A percentile compares a stretch with the other conserved stretches of the same genome.
Evolutionary conservation across 2,113 vertebrate species (phyloP).

Genomic region (Baryphthengus martii): DNA sequence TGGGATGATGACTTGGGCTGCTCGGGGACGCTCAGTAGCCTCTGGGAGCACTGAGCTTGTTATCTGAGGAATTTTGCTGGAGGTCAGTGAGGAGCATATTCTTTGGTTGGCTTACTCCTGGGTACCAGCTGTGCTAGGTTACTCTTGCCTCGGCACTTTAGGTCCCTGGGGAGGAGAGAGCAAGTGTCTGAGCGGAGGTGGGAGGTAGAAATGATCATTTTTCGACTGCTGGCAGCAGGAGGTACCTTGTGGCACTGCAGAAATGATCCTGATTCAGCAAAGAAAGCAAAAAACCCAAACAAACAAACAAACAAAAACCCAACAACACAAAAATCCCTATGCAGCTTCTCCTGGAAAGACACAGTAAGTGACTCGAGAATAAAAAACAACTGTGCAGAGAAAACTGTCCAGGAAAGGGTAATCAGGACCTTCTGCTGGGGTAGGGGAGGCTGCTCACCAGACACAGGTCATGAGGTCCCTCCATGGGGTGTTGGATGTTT

Average conservation of each 20-base stretch:
- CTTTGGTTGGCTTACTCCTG: neutral
- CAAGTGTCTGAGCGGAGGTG: neutral
- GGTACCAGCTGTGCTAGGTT: constrained; percentile 5
- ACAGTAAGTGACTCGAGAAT: neutral
- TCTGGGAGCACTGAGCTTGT: neutral
- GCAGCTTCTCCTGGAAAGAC: neutral
- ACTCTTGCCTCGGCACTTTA: neutral
- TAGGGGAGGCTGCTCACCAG: neutral
- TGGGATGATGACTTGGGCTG: neutral
- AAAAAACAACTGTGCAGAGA: neutral
- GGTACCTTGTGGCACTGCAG: neutral
- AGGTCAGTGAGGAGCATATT: rapidly evolving
- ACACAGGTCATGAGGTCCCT: neutral
- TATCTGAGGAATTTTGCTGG: neutral
- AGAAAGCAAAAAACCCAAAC: neutral
- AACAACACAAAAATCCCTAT: neutral
- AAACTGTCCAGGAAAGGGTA: neutral
- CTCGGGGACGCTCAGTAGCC: neutral
- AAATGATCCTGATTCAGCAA: neutral
- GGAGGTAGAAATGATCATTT: neutral
- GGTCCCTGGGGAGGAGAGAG: neutral
- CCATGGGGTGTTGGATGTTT: rapidly evolving
- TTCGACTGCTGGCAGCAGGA: neutral
- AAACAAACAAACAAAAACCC: rapidly evolving
- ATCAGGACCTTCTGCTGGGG: neutral